A percentile compares a stretch with the other conserved stretches of the same genome.
Conservation (phyloP, 2,888 invertebrate species). For the Oligia strigilis region DNA sequence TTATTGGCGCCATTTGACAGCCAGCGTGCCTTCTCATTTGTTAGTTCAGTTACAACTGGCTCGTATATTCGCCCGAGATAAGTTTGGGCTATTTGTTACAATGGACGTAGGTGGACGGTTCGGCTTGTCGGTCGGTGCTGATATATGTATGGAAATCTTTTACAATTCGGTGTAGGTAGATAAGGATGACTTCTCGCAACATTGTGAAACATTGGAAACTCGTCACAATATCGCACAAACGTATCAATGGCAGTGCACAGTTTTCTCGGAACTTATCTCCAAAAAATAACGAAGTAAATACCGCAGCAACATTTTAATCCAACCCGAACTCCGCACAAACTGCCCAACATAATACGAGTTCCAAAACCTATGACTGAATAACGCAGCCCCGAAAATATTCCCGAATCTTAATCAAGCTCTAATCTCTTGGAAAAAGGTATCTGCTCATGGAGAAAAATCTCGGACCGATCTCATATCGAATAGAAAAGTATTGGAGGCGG, state of each 20-base stretch:
- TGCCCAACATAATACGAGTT: conserved; percentile 52
- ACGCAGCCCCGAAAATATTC: conserved; percentile 60
- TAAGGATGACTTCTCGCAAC: not conserved
- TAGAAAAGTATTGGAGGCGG: conserved; percentile 72
- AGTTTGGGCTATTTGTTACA: conserved; percentile 41
- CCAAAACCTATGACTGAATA: conserved; percentile 59
- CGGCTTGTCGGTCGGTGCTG: not conserved
- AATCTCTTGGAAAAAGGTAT: conserved; percentile 71
- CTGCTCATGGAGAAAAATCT: conserved; percentile 64
- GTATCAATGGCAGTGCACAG: not conserved
- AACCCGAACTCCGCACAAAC: conserved; percentile 24
- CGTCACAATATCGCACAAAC: conserved; percentile 5
- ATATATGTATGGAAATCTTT: conserved; percentile 3
- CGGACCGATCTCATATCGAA: conserved; percentile 70
- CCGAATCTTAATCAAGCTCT: conserved; percentile 70
- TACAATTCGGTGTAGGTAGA: not conserved
- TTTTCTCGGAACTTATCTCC: conserved; percentile 1
- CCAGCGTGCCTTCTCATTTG: conserved; percentile 47
- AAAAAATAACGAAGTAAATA: conserved; percentile 37
- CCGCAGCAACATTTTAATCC: conserved; percentile 46
- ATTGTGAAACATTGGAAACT: conserved; percentile 2
- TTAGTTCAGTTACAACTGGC: conserved; percentile 50
- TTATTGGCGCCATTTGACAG: conserved; percentile 37
- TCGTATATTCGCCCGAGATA: conserved; percentile 39
- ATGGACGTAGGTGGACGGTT: not conserved